Conservation (phyloP, 2,113 vertebrate species). For the Catagonus wagneri region DNA sequence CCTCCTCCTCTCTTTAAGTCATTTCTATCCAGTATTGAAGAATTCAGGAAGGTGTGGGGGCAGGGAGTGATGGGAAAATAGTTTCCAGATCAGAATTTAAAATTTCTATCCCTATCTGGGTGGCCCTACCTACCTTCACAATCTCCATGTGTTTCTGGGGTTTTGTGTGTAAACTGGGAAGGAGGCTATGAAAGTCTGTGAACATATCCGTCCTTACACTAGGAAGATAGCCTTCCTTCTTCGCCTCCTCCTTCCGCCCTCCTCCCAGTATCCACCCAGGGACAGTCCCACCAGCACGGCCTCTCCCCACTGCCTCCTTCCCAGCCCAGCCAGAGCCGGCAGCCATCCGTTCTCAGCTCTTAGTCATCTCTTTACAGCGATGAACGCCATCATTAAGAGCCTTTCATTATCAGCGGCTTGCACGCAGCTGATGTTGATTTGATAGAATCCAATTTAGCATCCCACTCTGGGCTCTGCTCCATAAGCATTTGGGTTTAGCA, state of each 20-base stretch:
- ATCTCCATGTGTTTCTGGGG: neutral
- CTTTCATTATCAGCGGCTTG: slow-evolving; percentile 85
- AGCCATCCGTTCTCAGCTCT: slow-evolving; percentile 46
- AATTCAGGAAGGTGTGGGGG: neutral
- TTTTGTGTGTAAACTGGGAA: neutral
- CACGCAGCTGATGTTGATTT: slow-evolving; percentile 86
- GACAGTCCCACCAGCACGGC: neutral
- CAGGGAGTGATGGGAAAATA: neutral
- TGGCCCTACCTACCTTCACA: neutral
- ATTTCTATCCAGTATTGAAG: neutral
- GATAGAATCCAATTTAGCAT: slow-evolving; percentile 89
- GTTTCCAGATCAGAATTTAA: neutral
- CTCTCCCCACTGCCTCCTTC: neutral
- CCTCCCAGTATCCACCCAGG: neutral
- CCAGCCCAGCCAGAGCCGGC: neutral
- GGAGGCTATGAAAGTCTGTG: neutral
- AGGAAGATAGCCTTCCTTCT: neutral
- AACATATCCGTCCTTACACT: neutral
- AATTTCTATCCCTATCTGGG: neutral
- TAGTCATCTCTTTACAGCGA: slow-evolving; percentile 80
- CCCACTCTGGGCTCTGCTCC: slow-evolving; percentile 88
- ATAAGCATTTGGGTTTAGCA: slow-evolving; percentile 86
- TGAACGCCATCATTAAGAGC: slow-evolving; percentile 80
- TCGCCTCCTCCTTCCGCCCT: neutral
- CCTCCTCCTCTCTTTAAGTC: neutral